Evolutionary conservation across 2,797 vertebrate genomes (phyloP).

Genomic region (Cephalopachus bancanus): DNA sequence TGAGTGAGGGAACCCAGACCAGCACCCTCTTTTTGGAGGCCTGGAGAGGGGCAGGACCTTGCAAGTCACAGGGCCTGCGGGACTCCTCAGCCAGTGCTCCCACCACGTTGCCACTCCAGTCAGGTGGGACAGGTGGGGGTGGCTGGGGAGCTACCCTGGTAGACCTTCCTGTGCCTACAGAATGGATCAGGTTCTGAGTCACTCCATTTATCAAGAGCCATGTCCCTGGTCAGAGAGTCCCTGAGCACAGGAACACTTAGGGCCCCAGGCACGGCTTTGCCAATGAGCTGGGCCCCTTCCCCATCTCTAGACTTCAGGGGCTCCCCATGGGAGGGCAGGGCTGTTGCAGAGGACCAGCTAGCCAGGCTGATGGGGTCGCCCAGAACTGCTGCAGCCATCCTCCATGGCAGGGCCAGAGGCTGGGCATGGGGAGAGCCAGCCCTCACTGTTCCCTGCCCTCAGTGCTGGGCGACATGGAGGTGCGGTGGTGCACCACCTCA

Average conservation of each 20-base stretch:
- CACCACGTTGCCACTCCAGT: neutral
- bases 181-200: neutral
- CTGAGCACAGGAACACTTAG: neutral
- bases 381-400: neutral
- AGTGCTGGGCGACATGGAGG: conserved; percentile 88
- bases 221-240: neutral
- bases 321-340: neutral
- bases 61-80: neutral
- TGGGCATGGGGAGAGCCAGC: no score
- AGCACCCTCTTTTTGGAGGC: neutral
- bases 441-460: conserved; percentile 49
- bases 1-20: neutral
- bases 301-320: neutral
- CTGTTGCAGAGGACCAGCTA: neutral
- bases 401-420: accelerated
- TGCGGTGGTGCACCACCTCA: conserved; percentile 95
- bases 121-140: neutral
- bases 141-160: neutral
- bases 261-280: neutral
- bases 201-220: neutral
- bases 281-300: neutral
- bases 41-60: neutral
- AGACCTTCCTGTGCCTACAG: neutral
- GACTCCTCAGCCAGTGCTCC: no score
- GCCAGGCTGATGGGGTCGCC: neutral